A percentile compares a stretch with the other conserved stretches of the same genome.
Evolutionary conservation across 2,113 vertebrate species (phyloP).

Genomic region (Brachyhypopomus occidentalis): DNA sequence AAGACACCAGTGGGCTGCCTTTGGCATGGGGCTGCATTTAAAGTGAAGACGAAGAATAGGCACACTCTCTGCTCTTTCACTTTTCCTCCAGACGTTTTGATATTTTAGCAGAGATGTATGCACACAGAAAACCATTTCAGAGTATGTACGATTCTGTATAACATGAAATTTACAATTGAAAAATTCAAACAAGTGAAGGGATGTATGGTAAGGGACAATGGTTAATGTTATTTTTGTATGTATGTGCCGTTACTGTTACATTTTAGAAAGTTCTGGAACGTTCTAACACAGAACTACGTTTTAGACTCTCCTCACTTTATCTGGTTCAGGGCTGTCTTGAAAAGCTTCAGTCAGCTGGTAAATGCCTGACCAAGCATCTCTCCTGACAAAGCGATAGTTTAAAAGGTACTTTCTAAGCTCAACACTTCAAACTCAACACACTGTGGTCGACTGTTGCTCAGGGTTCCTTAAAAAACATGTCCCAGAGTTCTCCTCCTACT

Average conservation of each 20-base stretch:
- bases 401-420: constrained; percentile 52
- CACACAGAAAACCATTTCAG: neutral
- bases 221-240: no score
- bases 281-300: neutral
- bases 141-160: neutral
- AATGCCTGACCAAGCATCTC: constrained; percentile 18
- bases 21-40: constrained; percentile 47
- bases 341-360: constrained; percentile 36
- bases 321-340: constrained; percentile 8
- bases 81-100: neutral
- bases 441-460: constrained; percentile 51
- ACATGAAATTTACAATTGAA: no score
- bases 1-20: constrained; percentile 53
- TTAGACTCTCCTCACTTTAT: neutral
- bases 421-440: constrained; percentile 14
- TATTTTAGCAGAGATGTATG: neutral
- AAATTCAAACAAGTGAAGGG: no score
- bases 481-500: constrained; percentile 47
- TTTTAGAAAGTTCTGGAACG: neutral
- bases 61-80: neutral
- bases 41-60: constrained; percentile 27
- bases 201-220: no score
- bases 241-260: no score
- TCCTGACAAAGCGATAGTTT: constrained; percentile 38
- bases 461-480: constrained; percentile 51